phyloP scores from a whole-genome alignment of 1,140 invertebrate genomes.

The Macrotrachela quadricornifera region DNA sequence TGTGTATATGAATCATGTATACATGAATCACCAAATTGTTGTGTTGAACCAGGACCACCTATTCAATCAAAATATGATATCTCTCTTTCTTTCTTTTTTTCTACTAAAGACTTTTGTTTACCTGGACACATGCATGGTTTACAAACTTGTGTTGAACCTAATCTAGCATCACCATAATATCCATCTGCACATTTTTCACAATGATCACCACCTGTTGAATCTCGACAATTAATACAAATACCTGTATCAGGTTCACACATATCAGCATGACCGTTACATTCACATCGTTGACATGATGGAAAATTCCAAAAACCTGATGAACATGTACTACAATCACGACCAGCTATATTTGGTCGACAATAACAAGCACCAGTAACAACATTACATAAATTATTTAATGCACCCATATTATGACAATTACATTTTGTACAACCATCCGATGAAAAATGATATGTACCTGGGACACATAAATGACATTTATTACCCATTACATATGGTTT shows the following conservation, averaged over 20 bases:
- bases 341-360: slow-evolving; percentile 76
- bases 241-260: slow-evolving; percentile 66
- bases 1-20: slow-evolving; percentile 58
- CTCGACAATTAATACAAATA: slow-evolving; percentile 64
- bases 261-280: slow-evolving; percentile 66
- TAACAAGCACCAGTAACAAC: slow-evolving; percentile 71
- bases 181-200: slow-evolving; percentile 73
- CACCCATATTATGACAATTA: slow-evolving; percentile 79
- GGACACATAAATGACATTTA: slow-evolving; percentile 72
- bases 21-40: slow-evolving; percentile 71
- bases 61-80: not conserved
- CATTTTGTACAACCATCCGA: slow-evolving; percentile 66
- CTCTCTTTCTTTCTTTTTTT: not conserved
- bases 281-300: slow-evolving; percentile 33
- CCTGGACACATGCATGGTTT: slow-evolving; percentile 80
- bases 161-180: slow-evolving; percentile 78
- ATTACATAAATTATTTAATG: slow-evolving; percentile 84
- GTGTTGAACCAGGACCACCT: slow-evolving; percentile 14
- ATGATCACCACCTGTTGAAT: slow-evolving; percentile 60
- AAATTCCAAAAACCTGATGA: slow-evolving; percentile 61
- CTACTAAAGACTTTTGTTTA: slow-evolving; percentile 51
- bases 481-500: slow-evolving; percentile 81
- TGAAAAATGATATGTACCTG: slow-evolving; percentile 81
- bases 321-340: slow-evolving; percentile 78
- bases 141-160: slow-evolving; percentile 69